Evolutionary conservation across 2,113 vertebrate genomes (phyloP), one percentile per base, ranked within the genome.

Genomic region (Eulemur macaco): DNA sequence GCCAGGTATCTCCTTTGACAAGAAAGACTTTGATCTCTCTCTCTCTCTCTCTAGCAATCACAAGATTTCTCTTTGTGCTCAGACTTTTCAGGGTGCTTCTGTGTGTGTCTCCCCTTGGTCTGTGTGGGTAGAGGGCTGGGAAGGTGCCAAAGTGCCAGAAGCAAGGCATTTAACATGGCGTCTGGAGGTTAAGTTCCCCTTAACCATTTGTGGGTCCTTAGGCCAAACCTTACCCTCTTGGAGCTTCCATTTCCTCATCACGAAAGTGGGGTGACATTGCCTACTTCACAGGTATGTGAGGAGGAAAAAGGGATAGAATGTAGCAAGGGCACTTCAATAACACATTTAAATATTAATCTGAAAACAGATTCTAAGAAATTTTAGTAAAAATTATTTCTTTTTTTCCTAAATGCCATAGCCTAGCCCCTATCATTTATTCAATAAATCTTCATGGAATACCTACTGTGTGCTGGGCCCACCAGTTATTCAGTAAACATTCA

Each of bases 341-440:
- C 21, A 86, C 11, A 66, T 27, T 93, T 82, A 47, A 92, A 74
- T 89, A 83, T 64, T 93, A 86, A 93, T 84, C 77, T 89, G 47
- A 91, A 95, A 92, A 94, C 47, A 91, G 21, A 71, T 82, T 80
- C 37, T 37, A 94, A 68, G 73, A 76, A 52, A 34, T 54, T 73
- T 89, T 42, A 69, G 17, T 69, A 58, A 94, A 91, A 4, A 31
- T 37, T 63, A 42, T 63, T 27, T 18, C 69, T 84, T 71, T 83
- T 66, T 37, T 56, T 0, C 4, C 42, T 39, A 11, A 91, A 78
- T 31, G 71, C 31, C 60, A 45, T 21, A 52, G 27, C 50, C 56
- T 78, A 39, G 25, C 42, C 58, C 4, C 8, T 89, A 74, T 47
- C 3, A 23, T 37, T 74, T 66, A 66, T 74, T 82, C 68, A 86